Evolutionary conservation across 2,888 invertebrate species (phyloP), one percentile per base, ranked within the genome.

Genomic region (Torymus aiolomorphi): DNA sequence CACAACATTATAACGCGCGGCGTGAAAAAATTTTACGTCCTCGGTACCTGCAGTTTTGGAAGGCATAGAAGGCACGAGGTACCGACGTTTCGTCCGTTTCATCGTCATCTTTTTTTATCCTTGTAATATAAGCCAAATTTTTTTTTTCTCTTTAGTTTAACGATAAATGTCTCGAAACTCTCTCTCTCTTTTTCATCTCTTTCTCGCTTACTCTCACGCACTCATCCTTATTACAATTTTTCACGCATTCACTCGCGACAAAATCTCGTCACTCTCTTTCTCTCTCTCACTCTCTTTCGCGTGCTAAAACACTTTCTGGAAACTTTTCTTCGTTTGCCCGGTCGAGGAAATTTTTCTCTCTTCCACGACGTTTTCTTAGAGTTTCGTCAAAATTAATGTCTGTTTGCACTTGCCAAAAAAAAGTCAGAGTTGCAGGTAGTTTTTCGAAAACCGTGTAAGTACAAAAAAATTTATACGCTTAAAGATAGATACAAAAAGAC

Each of bases 11-110:
- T 11, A 16, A 63, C 70, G 63, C 57, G 66, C 59, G 42, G 10
- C 54, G 62, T 67, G 49, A 51, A 13, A 74, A 24, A 12, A 49
- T 56, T 59, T n/a, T 42, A 42, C 42, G 42, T 42, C 5, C 52
- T 63, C 51, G 70, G 74, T 77, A 80, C 80, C 77, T 80, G 77
- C 76, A 76, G 67, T 73, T 73, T 76, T 85, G 86, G 86, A 88
- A 87, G 87, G 87, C 87, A 86, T 85, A 87, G 85, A 88, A 88
- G 87, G 87, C 87, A 88, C 87, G 83, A 84, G 87, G 85, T 86
- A 87, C 86, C 85, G 83, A 82, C 82, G 81, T 82, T 82, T 75
- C 81, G 83, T 83, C 31, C 31, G 31, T 31, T 42, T 42, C 42
- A 42, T 42, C 42, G 8, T 42, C 8, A 42, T 42, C 8, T 83